A percentile compares a stretch with the other conserved stretches of the same genome.
phyloP scores from a whole-genome alignment of 2,113 vertebrate species.

The Todiramphus saurophagus region DNA sequence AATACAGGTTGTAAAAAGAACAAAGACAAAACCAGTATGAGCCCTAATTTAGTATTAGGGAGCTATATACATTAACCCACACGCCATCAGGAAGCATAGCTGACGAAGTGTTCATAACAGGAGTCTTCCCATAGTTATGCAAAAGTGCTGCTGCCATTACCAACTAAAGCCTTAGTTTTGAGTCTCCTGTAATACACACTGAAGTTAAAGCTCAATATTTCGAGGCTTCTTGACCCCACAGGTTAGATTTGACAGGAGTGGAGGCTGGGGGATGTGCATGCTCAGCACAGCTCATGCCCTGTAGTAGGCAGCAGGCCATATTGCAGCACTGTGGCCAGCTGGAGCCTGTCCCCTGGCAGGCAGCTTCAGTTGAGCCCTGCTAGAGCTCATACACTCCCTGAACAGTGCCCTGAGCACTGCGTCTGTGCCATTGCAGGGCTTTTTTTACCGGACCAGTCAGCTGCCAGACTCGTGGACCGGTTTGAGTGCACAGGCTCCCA shows the following conservation, averaged over 20 bases:
- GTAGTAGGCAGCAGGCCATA: not conserved
- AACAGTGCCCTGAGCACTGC: fast-evolving
- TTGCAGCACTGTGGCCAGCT: not conserved
- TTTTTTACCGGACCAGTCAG: not conserved
- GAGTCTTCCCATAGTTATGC: not conserved
- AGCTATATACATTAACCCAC: not conserved
- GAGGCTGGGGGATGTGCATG: fast-evolving
- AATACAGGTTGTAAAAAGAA: not conserved
- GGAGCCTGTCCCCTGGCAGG: not conserved
- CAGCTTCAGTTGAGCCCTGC: not conserved
- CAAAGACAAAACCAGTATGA: fast-evolving
- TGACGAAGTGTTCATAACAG: not conserved
- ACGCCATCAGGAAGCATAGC: not conserved
- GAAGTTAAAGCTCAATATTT: not conserved
- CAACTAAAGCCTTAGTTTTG: not conserved
- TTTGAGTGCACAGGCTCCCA: fast-evolving
- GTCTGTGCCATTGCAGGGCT: not conserved
- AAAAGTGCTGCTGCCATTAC: not conserved
- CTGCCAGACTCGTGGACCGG: not conserved
- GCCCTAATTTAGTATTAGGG: not conserved
- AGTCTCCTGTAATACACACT: not conserved
- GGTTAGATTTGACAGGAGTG: not conserved
- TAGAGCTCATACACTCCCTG: fast-evolving
- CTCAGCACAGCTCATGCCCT: not conserved
- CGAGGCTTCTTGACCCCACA: not conserved